Percentiles rank a stretch among this genome's conserved stretches.
Conservation (phyloP, 2,113 vertebrate genomes). For the Chlorodrepanis virens region DNA sequence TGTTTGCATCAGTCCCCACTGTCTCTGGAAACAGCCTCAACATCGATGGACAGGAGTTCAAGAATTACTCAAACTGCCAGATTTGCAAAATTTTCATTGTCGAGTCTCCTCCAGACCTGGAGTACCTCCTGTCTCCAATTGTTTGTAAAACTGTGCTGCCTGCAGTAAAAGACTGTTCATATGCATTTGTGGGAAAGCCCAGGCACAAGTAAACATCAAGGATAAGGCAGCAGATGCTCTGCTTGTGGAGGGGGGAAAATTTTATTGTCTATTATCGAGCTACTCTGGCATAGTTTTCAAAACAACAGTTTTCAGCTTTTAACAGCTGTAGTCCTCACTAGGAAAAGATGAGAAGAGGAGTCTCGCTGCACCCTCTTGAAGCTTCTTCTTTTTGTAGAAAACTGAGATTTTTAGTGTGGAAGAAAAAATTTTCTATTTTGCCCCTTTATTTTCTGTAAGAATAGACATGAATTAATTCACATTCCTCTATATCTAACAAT, state of each 20-base stretch:
- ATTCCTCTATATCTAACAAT: not conserved
- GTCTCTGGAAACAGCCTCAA: not conserved
- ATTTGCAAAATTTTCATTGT: not conserved
- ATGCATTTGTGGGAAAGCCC: not conserved
- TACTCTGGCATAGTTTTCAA: not conserved
- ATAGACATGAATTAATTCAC: not conserved
- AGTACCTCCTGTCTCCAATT: not conserved
- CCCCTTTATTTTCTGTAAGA: not conserved
- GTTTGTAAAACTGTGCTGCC: not conserved
- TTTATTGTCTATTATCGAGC: not conserved
- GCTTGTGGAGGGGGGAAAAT: not conserved
- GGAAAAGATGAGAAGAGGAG: not conserved
- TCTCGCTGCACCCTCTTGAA: not conserved
- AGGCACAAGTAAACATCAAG: not conserved
- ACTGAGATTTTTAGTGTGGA: not conserved
- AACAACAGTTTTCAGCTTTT: not conserved
- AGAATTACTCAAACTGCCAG: not conserved
- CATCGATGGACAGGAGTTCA: not conserved
- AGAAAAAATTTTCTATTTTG: not conserved
- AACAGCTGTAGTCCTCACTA: not conserved
- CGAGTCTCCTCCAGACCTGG: not conserved
- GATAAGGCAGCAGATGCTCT: not conserved
- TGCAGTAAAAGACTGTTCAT: not conserved
- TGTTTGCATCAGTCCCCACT: not conserved
- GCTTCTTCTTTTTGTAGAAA: not conserved